These are phyloP conservation scores for Physocephala rufipes DNA, from an alignment of 2,888 invertebrate species.

Conservation along the genomic window DNA sequence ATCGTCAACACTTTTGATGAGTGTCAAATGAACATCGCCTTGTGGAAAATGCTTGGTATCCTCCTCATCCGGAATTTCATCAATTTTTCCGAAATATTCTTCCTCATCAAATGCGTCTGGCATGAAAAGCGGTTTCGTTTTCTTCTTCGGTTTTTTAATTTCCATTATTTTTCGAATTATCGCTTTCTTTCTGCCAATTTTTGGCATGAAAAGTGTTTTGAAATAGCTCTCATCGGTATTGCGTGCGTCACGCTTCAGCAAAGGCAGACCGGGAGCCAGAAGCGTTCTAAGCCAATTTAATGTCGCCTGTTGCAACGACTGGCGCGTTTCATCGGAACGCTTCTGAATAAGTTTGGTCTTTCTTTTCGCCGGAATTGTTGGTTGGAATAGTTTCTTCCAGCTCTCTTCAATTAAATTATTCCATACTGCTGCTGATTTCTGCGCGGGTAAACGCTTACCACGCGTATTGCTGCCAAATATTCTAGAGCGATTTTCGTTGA, in stretches of 20 bases:
- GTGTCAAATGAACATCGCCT: constrained; percentile 59
- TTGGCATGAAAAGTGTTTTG: constrained; percentile 54
- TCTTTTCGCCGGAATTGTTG: constrained; percentile 33
- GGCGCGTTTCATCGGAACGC: constrained; percentile 41
- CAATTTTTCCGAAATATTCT: constrained; percentile 57
- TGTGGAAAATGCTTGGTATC: constrained; percentile 53
- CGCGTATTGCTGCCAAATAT: constrained; percentile 49
- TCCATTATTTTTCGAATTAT: constrained; percentile 57
- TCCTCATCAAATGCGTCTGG: constrained; percentile 56
- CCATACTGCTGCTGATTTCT: constrained; percentile 42
- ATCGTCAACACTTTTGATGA: constrained; percentile 54
- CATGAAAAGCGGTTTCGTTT: constrained; percentile 46
- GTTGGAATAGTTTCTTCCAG: constrained; percentile 46
- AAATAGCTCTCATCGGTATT: constrained; percentile 47
- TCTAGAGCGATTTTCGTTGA: constrained; percentile 32
- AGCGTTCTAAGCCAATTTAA: constrained; percentile 55
- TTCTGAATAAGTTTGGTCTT: constrained; percentile 42
- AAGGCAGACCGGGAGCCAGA: constrained; percentile 47
- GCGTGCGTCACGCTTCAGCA: constrained; percentile 50
- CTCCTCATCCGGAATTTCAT: constrained; percentile 50
- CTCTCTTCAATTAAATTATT: not conserved
- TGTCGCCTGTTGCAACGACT: constrained; percentile 46
- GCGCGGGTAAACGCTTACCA: constrained; percentile 52
- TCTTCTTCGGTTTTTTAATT: constrained; percentile 55
- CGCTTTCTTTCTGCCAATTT: constrained; percentile 49